Conservation (phyloP, 2,797 vertebrate species). For the Staurois parvus region DNA sequence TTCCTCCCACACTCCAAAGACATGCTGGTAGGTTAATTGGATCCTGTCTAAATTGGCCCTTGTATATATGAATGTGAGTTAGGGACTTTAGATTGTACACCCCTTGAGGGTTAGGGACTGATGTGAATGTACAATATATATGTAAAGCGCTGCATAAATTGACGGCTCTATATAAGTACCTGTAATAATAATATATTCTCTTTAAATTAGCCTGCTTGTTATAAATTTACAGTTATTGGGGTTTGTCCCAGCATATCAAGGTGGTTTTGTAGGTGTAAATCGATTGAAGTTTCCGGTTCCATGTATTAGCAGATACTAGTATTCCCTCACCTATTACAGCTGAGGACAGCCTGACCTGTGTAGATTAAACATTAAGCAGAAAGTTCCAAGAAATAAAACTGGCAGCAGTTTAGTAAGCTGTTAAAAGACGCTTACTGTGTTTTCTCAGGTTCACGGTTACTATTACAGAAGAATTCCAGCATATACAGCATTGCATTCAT, state of each 20-base stretch:
- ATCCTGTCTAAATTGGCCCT: too few species aligned
- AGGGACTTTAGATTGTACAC: too few species aligned
- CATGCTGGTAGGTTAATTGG: too few species aligned
- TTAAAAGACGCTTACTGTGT: not conserved
- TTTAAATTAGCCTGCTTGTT: too few species aligned
- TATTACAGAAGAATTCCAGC: not conserved
- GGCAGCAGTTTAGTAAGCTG: not conserved
- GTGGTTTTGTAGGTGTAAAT: not conserved
- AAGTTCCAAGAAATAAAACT: not conserved
- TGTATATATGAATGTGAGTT: too few species aligned
- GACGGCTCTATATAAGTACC: too few species aligned
- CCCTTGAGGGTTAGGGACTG: too few species aligned
- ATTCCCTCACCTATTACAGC: not conserved
- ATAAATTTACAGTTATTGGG: not conserved
- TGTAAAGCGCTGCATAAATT: too few species aligned
- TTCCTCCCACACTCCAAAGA: too few species aligned
- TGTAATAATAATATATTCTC: too few species aligned
- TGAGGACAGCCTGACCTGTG: not conserved
- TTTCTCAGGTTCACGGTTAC: not conserved
- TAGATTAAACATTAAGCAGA: conserved; percentile 1
- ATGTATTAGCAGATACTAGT: not conserved
- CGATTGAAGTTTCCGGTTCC: too few species aligned
- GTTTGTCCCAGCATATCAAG: not conserved
- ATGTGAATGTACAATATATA: too few species aligned
- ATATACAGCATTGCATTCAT: not conserved